Evolutionary conservation across 2,113 vertebrate species (phyloP).

Genomic region (Perca schrenkii): DNA sequence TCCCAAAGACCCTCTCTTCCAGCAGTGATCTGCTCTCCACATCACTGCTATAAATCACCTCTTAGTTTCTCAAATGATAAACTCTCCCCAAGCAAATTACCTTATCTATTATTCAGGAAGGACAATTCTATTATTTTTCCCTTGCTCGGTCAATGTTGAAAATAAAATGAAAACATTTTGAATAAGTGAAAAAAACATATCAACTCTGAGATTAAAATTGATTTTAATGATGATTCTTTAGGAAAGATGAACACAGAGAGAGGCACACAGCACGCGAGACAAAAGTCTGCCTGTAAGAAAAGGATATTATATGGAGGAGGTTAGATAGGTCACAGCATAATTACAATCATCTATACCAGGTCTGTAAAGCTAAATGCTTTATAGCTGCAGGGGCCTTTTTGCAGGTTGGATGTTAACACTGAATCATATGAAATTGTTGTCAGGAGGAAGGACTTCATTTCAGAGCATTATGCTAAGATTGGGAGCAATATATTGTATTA

Average conservation of each 20-base stretch:
- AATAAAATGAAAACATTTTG: constrained; percentile 60
- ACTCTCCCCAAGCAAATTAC: constrained; percentile 53
- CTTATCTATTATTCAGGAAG: constrained; percentile 64
- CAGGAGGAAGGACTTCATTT: constrained; percentile 29
- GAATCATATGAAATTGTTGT: constrained; percentile 19
- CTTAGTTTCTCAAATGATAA: constrained; percentile 63
- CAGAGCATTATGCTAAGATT: neutral
- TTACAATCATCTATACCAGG: constrained; percentile 16
- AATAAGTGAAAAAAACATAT: constrained; percentile 68
- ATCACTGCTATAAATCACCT: constrained; percentile 48
- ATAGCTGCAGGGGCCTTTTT: constrained; percentile 43
- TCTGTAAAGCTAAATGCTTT: constrained; percentile 26
- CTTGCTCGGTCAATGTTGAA: constrained; percentile 50
- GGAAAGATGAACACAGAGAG: constrained; percentile 5
- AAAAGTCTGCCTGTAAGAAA: constrained; percentile 22
- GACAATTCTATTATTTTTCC: constrained; percentile 36
- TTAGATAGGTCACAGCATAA: constrained; percentile 32
- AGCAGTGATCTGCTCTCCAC: constrained; percentile 26
- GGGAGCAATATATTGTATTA: neutral
- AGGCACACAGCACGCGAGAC: constrained; percentile 1
- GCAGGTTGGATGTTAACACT: constrained; percentile 16
- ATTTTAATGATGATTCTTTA: constrained; percentile 27
- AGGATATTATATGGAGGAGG: constrained; percentile 15
- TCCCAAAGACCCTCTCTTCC: neutral
- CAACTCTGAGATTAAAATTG: constrained; percentile 54